Conservation (phyloP, 2,113 vertebrate genomes). For the Bambusicola thoracicus region DNA sequence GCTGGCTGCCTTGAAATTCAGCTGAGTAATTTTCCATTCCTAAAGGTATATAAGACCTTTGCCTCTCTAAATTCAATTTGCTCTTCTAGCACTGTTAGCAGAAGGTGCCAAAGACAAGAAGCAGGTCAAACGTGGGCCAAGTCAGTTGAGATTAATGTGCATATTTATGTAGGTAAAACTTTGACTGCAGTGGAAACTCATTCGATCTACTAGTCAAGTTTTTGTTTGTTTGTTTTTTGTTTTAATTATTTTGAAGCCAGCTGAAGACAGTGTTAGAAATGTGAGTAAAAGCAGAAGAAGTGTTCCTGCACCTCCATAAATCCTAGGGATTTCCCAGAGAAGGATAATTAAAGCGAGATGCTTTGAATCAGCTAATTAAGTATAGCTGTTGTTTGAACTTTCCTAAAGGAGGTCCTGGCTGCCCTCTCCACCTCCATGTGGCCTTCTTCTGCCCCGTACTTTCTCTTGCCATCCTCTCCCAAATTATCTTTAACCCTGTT, state of each 20-base stretch:
- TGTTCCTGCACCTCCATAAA: not conserved
- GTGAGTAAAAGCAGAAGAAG: not conserved
- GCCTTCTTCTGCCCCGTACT: not conserved
- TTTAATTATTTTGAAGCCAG: not conserved
- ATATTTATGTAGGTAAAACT: constrained; percentile 3
- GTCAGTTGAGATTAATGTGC: not conserved
- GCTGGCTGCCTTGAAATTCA: not conserved
- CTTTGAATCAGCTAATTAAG: constrained; percentile 8
- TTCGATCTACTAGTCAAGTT: not conserved
- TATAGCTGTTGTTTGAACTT: constrained; percentile 7
- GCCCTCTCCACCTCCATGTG: not conserved
- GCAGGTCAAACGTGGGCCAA: constrained; percentile 21
- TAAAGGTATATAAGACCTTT: constrained; percentile 15
- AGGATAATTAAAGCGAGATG: constrained; percentile 24
- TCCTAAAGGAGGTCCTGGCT: not conserved
- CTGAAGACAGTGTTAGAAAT: not conserved
- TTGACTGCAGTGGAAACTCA: not conserved
- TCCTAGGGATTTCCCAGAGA: not conserved
- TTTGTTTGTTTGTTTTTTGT: too few relatives aligned
- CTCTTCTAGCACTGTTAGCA: not conserved
- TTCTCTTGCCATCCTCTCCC: not conserved
- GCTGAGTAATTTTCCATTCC: not conserved
- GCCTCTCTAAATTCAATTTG: not conserved
- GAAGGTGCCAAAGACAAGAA: not conserved
- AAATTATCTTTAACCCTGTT: not conserved